Evolutionary conservation across 2,113 vertebrate species (phyloP), one percentile per base, ranked within the genome.

Genomic region (Proterorhinus semilunaris): DNA sequence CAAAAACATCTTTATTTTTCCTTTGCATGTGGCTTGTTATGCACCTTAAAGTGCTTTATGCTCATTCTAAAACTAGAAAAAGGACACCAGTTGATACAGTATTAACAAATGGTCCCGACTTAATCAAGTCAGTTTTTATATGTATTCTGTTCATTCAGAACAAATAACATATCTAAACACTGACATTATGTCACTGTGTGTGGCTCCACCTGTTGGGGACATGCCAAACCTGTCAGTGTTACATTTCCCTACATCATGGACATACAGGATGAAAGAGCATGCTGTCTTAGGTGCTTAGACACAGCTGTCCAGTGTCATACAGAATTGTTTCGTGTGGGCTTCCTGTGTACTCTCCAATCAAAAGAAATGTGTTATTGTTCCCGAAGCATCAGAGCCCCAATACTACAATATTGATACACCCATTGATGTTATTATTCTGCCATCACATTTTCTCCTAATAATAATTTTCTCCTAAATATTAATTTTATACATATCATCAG

Each of bases 191-290:
- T 43, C 48, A 80, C 68, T 81, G 71, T 74, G 57, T 73, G 57
- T 54, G 78, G 65, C 79, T 66, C 75, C 84, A 89, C 81, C 85
- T 86, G 84, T 79, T 84, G 21, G 44, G 61, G 64, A 54, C 63
- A 7, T 62, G 75, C 36, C 67, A 50, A 70, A 72, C 71, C 72
- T 81, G 74, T 79, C 65, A 68, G 55, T 66, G 75, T 66, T 74
- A 75, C 55, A n/a, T 68, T 74, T 82, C 78, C 54, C 49, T 73
- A 69, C 27, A 36, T 36, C 27, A 36, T 36, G 27, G 27, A 3
- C 27, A 36, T 36, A 36, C 46, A 68, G 71, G 84, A 82, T 81
- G 83, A 88, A 76, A 76, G 65, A 84, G 74, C 65, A 64, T 8
- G 48, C 71, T 45, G 68, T 74, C 82, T 83, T 79, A 77, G 69